These are phyloP conservation scores for Paramisgurnus dabryanus DNA, from an alignment of 2,113 vertebrate genomes.

Conservation along the genomic window DNA sequence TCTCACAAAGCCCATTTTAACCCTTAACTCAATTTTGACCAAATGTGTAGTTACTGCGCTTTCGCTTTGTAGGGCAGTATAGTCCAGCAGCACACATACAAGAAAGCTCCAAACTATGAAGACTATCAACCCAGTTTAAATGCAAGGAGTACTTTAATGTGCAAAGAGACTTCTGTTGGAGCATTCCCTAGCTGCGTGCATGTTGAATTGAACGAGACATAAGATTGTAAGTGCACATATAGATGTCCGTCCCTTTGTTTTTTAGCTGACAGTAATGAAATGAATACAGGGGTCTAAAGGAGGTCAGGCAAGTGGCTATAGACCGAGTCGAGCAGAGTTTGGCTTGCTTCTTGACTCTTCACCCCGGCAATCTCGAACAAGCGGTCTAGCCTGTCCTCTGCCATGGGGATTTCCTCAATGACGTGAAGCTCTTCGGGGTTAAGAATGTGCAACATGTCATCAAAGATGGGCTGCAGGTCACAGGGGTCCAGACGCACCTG, in stretches of 20 bases:
- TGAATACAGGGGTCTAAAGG: conserved; percentile 69
- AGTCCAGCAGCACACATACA: conserved; percentile 15
- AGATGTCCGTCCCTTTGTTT: not conserved
- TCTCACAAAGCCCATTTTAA: no score
- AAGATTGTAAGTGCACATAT: not conserved
- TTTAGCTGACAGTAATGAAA: not conserved
- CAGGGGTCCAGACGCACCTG: conserved; percentile 96
- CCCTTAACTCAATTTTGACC: no score
- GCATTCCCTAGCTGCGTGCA: conserved; percentile 38
- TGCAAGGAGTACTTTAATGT: conserved; percentile 50
- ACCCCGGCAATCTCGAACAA: conserved; percentile 95
- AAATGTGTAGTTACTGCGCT: no score
- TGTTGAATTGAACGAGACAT: not conserved
- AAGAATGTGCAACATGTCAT: conserved; percentile 96
- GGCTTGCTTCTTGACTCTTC: conserved; percentile 98
- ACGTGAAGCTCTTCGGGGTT: conserved; percentile 90
- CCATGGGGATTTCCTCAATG: conserved; percentile 89
- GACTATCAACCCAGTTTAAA: conserved; percentile 58
- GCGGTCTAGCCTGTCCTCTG: conserved; percentile 92
- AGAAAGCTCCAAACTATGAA: conserved; percentile 57
- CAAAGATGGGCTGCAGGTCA: conserved; percentile 96
- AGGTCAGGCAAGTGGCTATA: conserved; percentile 96
- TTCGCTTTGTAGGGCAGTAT: no score
- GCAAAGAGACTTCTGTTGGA: conserved; percentile 20
- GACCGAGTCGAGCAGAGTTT: conserved; percentile 95